A percentile compares a stretch with the other conserved stretches of the same genome.
Conservation (phyloP, 2,888 invertebrate species). For the Chesias legatella region DNA sequence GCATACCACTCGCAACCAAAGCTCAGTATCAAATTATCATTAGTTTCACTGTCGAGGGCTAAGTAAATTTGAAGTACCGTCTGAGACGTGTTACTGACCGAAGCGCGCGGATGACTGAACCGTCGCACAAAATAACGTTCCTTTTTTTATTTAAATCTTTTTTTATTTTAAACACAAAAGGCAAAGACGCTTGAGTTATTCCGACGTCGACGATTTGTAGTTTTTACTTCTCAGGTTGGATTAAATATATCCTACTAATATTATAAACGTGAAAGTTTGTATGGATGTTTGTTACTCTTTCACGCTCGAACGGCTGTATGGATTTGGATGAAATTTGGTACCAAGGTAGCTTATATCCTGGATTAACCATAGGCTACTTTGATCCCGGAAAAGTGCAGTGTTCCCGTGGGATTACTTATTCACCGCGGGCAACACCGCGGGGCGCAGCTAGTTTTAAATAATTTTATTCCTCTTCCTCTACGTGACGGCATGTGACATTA, state of each 20-base stretch:
- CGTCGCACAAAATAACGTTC: conserved; percentile 71
- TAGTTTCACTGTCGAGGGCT: conserved; percentile 46
- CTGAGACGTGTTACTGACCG: conserved; percentile 64
- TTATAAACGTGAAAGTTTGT: too few species aligned
- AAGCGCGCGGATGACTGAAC: conserved; percentile 73
- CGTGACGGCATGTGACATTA: conserved; percentile 80
- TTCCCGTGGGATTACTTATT: too few species aligned
- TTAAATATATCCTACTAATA: too few species aligned
- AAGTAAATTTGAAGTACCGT: conserved; percentile 50
- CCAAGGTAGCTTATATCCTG: too few species aligned
- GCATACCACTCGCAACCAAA: conserved; percentile 26
- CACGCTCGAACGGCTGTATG: too few species aligned
- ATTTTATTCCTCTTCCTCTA: conserved; percentile 62
- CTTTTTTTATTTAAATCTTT: conserved; percentile 67
- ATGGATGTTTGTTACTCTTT: too few species aligned
- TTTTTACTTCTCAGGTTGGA: conserved; percentile 72
- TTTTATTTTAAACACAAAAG: conserved; percentile 73
- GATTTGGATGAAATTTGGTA: too few species aligned
- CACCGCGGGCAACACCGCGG: too few species aligned
- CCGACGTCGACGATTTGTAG: conserved; percentile 56
- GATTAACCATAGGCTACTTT: too few species aligned
- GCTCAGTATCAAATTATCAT: conserved; percentile 62
- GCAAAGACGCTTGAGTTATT: conserved; percentile 72
- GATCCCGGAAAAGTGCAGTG: too few species aligned
- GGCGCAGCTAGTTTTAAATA: too few species aligned